Conservation (phyloP, 1,140 invertebrate species). For the Orussus abietinus region DNA sequence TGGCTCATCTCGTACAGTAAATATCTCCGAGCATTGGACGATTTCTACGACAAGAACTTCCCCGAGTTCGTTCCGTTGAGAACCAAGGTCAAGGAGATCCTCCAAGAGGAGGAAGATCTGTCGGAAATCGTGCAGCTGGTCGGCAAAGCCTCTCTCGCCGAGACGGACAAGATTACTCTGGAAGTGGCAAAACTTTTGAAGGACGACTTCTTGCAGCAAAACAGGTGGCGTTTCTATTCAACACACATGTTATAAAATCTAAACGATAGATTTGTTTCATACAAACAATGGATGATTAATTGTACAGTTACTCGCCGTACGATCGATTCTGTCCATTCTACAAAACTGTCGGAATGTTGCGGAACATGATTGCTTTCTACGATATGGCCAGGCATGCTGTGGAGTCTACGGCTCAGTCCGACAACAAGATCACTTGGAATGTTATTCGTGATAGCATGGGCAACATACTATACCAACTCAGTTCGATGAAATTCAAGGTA, state of each 20-base stretch:
- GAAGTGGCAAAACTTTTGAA: conserved; percentile 98
- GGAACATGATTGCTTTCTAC: conserved; percentile 98
- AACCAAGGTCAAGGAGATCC: conserved; percentile 93
- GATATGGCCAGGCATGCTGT: conserved; percentile 97
- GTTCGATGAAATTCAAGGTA: conserved; percentile 99
- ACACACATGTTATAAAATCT: not conserved
- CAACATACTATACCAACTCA: conserved; percentile 94
- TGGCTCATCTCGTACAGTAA: conserved; percentile 99
- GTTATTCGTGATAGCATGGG: conserved; percentile 96
- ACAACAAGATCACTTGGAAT: conserved; percentile 99
- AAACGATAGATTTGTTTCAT: too few relatives aligned
- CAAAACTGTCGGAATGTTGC: conserved; percentile 98
- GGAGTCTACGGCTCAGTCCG: conserved; percentile 95
- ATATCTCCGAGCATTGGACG: conserved; percentile 96
- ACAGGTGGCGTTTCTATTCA: conserved; percentile 60
- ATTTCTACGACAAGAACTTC: conserved; percentile 99
- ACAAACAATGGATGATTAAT: conserved; percentile 4
- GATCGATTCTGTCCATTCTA: conserved; percentile 99
- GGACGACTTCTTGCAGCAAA: conserved; percentile 99
- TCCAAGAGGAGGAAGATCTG: conserved; percentile 99
- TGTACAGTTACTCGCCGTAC: conserved; percentile 85
- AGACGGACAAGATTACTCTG: conserved; percentile 98
- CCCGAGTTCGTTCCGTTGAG: conserved; percentile 95
- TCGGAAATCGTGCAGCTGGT: conserved; percentile 99
- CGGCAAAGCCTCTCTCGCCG: conserved; percentile 97